Base-by-base conservation (phyloP, 2,888 invertebrate species). In the Eubasilissa splendida region DNA sequence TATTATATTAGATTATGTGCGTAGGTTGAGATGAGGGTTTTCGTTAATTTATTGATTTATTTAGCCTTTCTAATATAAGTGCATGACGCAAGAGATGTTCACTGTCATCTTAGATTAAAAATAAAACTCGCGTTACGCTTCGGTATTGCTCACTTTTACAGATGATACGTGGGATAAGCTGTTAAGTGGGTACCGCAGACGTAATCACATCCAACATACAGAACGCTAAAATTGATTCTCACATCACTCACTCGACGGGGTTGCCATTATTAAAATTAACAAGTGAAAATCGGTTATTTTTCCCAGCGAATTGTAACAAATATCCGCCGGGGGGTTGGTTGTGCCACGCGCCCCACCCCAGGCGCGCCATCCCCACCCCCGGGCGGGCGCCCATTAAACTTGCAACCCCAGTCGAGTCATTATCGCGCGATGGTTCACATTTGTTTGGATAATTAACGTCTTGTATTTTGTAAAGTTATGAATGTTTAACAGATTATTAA, bases 401-500 rank as follows among this genome's bases (percentile, higher is more conserved):
- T 11, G 53, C 53, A 22, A 71, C 71, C 71, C 71, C 71, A 14
- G 54, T 71, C 71, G 33, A 71, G 71, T 56, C 71, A 53, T 68
- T 68, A 68, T 68, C 42, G 68, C 42, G 52, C 50, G 50, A 50
- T 68, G 68, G 68, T 33, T 68, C 68, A 10, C 68, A 50, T 68
- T 68, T 68, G 50, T 68, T 68, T 68, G 68, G 42, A 68, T 68
- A 68, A 68, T 68, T 68, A 68, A 68, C 52, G 68, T 68, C 68
- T 68, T 68, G 68, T 68, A n/a, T 68, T 68, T 68, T 68, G 52
- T 68, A 50, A 33, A 33, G 68, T 68, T 68, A 68, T 68, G 68
- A 68, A 68, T 68, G 42, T 52, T 50, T n/a, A 68, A 68, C 68
- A 50, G 68, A 68, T 50, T 52, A 52, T 50, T 68, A 68, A 68